These are phyloP conservation scores for Drosophila kikkawai DNA, from an alignment of 1,140 invertebrate species.

Conservation along the genomic window DNA sequence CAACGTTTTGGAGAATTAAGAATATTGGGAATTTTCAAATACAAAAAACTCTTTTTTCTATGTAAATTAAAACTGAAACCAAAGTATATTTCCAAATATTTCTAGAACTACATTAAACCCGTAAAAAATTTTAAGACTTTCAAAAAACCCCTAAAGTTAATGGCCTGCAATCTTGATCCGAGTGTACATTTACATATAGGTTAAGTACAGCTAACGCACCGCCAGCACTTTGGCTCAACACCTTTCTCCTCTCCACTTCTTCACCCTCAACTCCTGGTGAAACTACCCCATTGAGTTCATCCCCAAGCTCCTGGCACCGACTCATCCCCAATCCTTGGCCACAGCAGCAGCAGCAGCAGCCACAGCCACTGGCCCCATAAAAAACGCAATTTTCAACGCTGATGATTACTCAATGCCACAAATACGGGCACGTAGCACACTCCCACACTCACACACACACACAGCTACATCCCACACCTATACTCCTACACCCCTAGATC, in stretches of 20 bases:
- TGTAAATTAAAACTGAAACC: no score
- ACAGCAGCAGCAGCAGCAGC: slow-evolving; percentile 3
- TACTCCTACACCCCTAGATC: slow-evolving; percentile 8
- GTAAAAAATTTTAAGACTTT: no score
- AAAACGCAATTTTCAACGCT: slow-evolving; percentile 83
- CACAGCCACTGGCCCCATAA: slow-evolving; percentile 63
- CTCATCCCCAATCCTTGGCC: slow-evolving; percentile 41
- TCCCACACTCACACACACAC: slow-evolving; percentile 11
- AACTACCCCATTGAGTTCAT: slow-evolving; percentile 28
- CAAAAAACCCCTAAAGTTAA: slow-evolving; percentile 10
- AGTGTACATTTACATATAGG: slow-evolving; percentile 59
- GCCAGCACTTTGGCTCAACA: slow-evolving; percentile 49
- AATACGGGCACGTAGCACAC: slow-evolving; percentile 59
- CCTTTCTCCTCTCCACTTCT: slow-evolving; percentile 22
- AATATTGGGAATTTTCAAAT: no score
- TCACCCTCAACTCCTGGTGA: not conserved
- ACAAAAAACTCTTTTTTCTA: no score
- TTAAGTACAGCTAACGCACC: slow-evolving; percentile 62
- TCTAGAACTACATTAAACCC: not conserved
- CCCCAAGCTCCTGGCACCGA: slow-evolving; percentile 4
- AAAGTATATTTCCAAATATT: not conserved
- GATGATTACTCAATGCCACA: slow-evolving; percentile 83
- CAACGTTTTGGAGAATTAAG: no score
- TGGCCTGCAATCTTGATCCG: slow-evolving; percentile 11
- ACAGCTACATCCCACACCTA: slow-evolving; percentile 18